Base-by-base conservation (phyloP, 2,888 invertebrate genomes). In the Lochmaea capreae region DNA sequence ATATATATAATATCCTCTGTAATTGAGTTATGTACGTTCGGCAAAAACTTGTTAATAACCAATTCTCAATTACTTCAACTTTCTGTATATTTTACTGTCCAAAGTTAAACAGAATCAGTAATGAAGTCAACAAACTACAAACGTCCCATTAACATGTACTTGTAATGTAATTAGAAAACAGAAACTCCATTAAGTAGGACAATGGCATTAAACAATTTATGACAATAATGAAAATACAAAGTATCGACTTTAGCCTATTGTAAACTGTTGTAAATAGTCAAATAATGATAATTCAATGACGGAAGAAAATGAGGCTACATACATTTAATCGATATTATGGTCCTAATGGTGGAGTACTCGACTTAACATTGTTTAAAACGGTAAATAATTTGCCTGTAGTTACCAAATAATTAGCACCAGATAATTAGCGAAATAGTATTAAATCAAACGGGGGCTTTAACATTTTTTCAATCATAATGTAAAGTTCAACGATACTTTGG, bases 351-450 rank as follows among this genome's bases (percentile, higher is more conserved):
- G 16, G n/a, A 39, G n/a, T 61, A 61, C 33, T 58, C 33, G n/a
- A 61, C 33, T 39, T 33, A 16, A 61, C n/a, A 61, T 63, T 16
- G 26, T n/a, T 43, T 18, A 43, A 63, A 63, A 43, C 62, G 62
- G 62, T 42, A 63, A 16, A 16, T 39, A 63, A 16, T 61, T 61
- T 61, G 61, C 61, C n/a, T 39, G n/a, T 16, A 61, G n/a, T 63
- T 63, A 43, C 43, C 43, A 43, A 42, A 63, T 63, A 42, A 61
- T 43, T 43, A 63, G 33, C 43, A 63, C 43, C 43, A 16, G 6
- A 16, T 42, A 63, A 63, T 63, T 63, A 63, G 5, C 61, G 42
- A n/a, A 61, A 61, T 61, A 16, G 61, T 61, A n/a, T 33, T 39
- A 16, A 16, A 14, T 33, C n/a, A 39, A 61, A 61, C 22, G 14